Conservation (phyloP, 2,888 invertebrate species). For the Caenorhabditis sinica region DNA sequence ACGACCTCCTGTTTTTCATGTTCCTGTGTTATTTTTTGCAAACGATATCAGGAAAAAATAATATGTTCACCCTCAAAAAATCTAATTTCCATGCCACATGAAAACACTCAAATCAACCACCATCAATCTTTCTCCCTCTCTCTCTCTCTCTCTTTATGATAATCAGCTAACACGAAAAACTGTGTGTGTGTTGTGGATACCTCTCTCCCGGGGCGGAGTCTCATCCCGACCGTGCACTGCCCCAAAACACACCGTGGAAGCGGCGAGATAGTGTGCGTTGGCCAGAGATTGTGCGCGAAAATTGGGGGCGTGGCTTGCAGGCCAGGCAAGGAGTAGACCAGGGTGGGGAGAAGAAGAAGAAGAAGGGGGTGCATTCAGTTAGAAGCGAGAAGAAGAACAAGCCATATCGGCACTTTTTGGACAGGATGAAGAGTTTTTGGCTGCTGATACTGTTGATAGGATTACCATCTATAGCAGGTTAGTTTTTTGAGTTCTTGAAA, state of each 20-base stretch:
- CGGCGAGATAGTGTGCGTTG: conserved; percentile 22
- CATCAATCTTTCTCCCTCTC: too few species aligned
- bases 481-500: neutral
- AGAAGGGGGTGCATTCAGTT: conserved; percentile 52
- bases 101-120: neutral
- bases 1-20: neutral
- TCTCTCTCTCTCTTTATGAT: neutral
- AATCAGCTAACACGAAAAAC: conserved; percentile 11
- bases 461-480: conserved; percentile 38
- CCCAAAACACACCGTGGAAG: conserved; percentile 1
- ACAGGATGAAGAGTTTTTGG: conserved; percentile 26
- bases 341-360: conserved; percentile 26
- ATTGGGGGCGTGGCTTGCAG: conserved; percentile 47
- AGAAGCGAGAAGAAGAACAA: conserved; percentile 15
- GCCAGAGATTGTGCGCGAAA: conserved; percentile 44
- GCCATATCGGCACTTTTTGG: conserved; percentile 14
- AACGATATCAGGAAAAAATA: too few species aligned
- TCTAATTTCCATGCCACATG: neutral
- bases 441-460: conserved; percentile 2
- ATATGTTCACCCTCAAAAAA: too few species aligned
- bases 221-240: conserved; percentile 24
- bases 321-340: conserved; percentile 47
- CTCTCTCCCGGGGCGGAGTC: conserved; percentile 19
- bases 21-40: too few species aligned
- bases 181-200: conserved; percentile 6